phyloP scores from a whole-genome alignment of 2,888 invertebrate genomes.

The Dasypolia templi region DNA sequence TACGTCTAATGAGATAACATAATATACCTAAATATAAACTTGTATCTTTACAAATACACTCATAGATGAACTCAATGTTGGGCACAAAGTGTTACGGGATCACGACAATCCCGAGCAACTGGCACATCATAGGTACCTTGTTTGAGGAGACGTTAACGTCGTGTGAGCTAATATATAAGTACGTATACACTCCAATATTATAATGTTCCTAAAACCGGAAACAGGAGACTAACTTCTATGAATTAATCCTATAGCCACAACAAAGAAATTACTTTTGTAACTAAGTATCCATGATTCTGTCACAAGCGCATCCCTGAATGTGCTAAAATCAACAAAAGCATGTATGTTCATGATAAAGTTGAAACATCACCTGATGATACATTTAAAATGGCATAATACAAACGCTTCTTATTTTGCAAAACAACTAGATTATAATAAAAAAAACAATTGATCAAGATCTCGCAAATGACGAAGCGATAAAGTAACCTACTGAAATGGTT shows the following conservation, averaged over 20 bases:
- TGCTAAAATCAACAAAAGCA: neutral
- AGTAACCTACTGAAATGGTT: slow-evolving; percentile 47
- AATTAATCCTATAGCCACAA: slow-evolving; percentile 2
- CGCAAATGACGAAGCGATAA: slow-evolving; percentile 14
- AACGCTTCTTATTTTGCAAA: neutral
- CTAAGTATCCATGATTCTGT: neutral
- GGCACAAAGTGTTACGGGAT: neutral
- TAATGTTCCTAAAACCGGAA: neutral
- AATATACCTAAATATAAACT: slow-evolving; percentile 4
- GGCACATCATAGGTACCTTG: neutral
- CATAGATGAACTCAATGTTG: neutral
- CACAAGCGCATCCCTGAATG: neutral
- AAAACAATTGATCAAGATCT: slow-evolving; percentile 2
- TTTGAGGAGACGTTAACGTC: neutral
- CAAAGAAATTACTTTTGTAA: neutral
- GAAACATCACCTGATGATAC: neutral
- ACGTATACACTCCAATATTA: neutral
- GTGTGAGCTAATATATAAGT: neutral
- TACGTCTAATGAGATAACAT: neutral
- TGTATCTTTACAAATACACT: slow-evolving; percentile 7
- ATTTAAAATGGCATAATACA: neutral
- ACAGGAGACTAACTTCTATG: neutral
- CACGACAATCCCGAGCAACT: neutral
- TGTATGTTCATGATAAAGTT: neutral
- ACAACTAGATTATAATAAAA: neutral